Conservation (phyloP, 2,113 vertebrate species). For the Polypterus senegalus region DNA sequence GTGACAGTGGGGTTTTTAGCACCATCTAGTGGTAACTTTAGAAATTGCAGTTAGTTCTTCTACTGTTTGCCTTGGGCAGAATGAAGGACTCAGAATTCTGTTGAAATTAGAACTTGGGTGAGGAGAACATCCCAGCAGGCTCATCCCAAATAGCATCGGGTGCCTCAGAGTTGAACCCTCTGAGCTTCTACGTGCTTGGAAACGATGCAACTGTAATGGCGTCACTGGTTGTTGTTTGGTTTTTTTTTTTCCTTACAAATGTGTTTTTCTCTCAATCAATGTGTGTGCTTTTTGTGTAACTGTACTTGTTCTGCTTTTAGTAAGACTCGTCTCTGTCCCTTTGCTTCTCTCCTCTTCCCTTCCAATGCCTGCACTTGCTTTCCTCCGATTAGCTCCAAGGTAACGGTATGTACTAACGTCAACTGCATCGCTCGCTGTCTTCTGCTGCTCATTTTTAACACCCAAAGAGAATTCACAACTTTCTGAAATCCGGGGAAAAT, state of each 20-base stretch:
- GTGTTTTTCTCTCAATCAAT: constrained; percentile 23
- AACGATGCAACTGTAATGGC: background rate
- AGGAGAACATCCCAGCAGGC: no score
- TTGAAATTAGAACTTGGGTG: no score
- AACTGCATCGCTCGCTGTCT: constrained; percentile 39
- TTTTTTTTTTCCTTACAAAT: constrained; percentile 18
- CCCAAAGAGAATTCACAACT: background rate
- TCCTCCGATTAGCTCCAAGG: constrained; percentile 82
- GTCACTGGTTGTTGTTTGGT: constrained; percentile 1
- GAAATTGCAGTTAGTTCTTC: no score
- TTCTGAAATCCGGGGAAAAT: constrained; percentile 38
- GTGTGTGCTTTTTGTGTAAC: constrained; percentile 36
- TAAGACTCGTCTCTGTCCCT: constrained; percentile 93
- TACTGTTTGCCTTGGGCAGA: no score
- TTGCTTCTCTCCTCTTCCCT: constrained; percentile 55
- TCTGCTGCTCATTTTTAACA: constrained; percentile 35
- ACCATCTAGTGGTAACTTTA: no score
- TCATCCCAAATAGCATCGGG: no score
- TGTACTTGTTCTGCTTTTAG: constrained; percentile 69
- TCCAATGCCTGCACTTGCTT: constrained; percentile 63
- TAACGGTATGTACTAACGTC: constrained; percentile 84
- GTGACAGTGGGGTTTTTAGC: no score
- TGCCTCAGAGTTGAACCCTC: no score
- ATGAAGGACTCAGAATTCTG: no score
- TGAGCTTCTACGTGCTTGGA: no score